phyloP scores from a whole-genome alignment of 2,888 invertebrate genomes.

The Thereva unica region DNA sequence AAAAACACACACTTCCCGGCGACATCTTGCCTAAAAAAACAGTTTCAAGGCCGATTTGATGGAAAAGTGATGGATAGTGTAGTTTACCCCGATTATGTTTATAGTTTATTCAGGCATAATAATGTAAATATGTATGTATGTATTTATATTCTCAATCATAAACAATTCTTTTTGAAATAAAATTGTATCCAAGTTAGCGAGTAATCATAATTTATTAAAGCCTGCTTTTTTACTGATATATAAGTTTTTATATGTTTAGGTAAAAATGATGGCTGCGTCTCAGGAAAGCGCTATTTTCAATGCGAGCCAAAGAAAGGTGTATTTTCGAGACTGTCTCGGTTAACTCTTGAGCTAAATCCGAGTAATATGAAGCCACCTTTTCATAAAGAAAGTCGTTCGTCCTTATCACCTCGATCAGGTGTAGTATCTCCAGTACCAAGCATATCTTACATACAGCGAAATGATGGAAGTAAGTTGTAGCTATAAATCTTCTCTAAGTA shows the following conservation, averaged over 20 bases:
- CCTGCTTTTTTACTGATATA: no score
- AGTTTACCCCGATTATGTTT: no score
- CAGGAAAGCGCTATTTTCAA: constrained; percentile 90
- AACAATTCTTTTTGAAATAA: no score
- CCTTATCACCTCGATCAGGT: constrained; percentile 54
- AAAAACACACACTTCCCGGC: no score
- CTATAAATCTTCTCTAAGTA: not conserved
- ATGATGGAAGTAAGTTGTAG: constrained; percentile 51
- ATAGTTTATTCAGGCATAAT: no score
- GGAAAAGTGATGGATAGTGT: no score
- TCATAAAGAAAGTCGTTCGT: constrained; percentile 48
- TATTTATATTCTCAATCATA: no score
- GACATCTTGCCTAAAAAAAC: no score
- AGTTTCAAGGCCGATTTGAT: no score
- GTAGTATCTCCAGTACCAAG: constrained; percentile 57
- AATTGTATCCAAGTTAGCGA: no score
- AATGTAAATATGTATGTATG: no score
- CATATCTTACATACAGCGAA: constrained; percentile 52
- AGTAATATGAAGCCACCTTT: constrained; percentile 62
- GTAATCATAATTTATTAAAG: no score
- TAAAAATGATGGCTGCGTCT: constrained; percentile 95
- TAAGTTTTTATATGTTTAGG: constrained; percentile 61
- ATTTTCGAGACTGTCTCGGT: constrained; percentile 85
- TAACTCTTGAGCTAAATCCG: constrained; percentile 69
- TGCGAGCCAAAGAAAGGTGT: constrained; percentile 92